A percentile compares a stretch with the other conserved stretches of the same genome.
Evolutionary conservation across 2,888 invertebrate genomes (phyloP).

Genomic region (Apomyelois bistriatella): DNA sequence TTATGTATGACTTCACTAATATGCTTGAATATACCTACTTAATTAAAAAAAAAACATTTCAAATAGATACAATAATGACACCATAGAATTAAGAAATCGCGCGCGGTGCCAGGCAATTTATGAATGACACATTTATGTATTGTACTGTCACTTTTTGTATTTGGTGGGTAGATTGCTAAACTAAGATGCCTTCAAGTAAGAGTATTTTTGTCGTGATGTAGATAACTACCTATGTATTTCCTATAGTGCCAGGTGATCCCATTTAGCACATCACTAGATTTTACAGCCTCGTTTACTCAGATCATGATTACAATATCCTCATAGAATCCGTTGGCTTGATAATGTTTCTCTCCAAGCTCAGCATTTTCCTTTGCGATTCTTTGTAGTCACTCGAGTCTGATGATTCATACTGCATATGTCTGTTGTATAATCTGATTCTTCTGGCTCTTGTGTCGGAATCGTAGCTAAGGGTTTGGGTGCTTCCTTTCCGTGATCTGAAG

Average conservation of each 20-base stretch:
- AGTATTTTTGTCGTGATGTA: neutral
- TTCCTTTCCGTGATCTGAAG: constrained; percentile 54
- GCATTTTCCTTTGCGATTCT: constrained; percentile 48
- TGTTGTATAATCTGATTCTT: constrained; percentile 48
- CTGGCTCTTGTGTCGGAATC: constrained; percentile 66
- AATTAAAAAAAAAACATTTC: too few species aligned
- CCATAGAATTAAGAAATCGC: too few species aligned
- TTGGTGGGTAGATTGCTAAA: too few species aligned
- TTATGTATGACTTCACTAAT: too few species aligned
- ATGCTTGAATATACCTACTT: too few species aligned
- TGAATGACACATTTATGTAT: too few species aligned
- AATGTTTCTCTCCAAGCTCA: constrained; percentile 59
- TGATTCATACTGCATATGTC: constrained; percentile 50
- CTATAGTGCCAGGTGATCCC: constrained; percentile 16
- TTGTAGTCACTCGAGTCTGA: constrained; percentile 66
- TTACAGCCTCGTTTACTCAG: constrained; percentile 46
- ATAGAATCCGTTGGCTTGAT: constrained; percentile 70
- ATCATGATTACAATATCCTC: constrained; percentile 62
- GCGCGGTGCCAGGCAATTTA: too few species aligned
- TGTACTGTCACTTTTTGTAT: too few species aligned
- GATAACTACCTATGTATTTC: neutral
- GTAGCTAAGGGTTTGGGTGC: constrained; percentile 57
- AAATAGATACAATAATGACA: too few species aligned
- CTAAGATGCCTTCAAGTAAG: neutral
- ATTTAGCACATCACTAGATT: constrained; percentile 42